phyloP scores from a whole-genome alignment of 2,888 invertebrate species.

The Bursaphelenchus okinawaensis region DNA sequence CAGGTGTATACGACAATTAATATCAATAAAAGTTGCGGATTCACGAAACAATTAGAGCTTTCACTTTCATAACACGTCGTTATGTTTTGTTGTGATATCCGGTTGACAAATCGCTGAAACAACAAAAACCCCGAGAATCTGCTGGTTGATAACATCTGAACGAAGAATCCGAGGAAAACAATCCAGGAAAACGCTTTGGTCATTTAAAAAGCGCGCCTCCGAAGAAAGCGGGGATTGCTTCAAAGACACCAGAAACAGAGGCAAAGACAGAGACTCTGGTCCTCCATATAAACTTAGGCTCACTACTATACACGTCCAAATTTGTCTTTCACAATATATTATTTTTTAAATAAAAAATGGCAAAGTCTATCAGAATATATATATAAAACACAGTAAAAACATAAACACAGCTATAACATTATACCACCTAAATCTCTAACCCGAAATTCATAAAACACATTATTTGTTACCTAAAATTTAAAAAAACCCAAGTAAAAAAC shows the following conservation, averaged over 20 bases:
- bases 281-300: no score
- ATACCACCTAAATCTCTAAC: no score
- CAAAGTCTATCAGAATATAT: neutral
- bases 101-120: neutral
- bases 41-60: neutral
- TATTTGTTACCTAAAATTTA: no score
- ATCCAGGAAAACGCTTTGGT: neutral
- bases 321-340: neutral
- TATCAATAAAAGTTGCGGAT: neutral
- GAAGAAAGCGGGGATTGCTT: neutral
- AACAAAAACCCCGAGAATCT: neutral
- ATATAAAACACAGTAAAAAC: neutral
- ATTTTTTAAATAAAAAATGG: neutral
- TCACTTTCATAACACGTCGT: neutral
- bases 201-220: neutral
- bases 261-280: no score
- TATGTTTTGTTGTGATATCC: neutral
- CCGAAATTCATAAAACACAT: neutral
- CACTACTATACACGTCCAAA: neutral
- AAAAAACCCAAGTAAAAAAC: no score
- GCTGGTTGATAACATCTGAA: neutral
- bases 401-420: no score
- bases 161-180: neutral
- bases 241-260: neutral
- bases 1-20: no score